Evolutionary conservation across 2,888 invertebrate species (phyloP).

Genomic region (Lasioglossum malachurum): DNA sequence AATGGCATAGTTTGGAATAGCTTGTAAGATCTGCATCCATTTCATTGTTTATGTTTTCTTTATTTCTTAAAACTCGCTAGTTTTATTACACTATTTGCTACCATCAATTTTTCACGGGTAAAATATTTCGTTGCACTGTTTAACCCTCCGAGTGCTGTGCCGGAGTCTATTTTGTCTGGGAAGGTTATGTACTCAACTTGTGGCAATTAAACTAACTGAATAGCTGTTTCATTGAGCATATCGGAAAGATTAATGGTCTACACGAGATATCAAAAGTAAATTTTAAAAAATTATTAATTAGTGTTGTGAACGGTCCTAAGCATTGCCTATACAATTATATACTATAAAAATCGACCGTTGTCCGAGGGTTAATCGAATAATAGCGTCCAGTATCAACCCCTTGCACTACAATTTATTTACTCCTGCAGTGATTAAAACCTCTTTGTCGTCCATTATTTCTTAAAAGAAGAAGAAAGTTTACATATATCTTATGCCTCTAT

Average conservation of each 20-base stretch:
- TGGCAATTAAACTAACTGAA: too few relatives aligned
- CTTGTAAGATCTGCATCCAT: neutral
- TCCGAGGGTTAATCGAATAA: neutral
- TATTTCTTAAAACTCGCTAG: neutral
- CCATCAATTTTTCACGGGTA: neutral
- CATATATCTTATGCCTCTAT: neutral
- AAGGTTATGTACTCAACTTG: too few relatives aligned
- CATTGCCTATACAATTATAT: too few relatives aligned
- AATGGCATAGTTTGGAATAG: neutral
- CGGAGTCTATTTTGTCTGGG: too few relatives aligned
- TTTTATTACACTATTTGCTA: neutral
- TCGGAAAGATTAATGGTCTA: too few relatives aligned
- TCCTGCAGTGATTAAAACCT: too few relatives aligned
- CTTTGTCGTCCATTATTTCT: too few relatives aligned
- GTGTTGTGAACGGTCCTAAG: too few relatives aligned
- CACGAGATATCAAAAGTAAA: too few relatives aligned
- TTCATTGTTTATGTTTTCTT: neutral
- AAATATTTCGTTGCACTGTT: neutral
- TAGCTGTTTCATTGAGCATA: too few relatives aligned
- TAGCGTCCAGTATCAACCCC: neutral
- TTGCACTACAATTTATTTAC: neutral
- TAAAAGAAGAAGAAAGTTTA: neutral
- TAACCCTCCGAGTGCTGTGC: neutral
- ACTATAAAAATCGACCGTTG: too few relatives aligned
- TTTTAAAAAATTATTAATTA: too few relatives aligned